Percentiles rank a stretch among this genome's conserved stretches.
phyloP scores from a whole-genome alignment of 2,113 vertebrate genomes.

The Psilopsiagon aymara region DNA sequence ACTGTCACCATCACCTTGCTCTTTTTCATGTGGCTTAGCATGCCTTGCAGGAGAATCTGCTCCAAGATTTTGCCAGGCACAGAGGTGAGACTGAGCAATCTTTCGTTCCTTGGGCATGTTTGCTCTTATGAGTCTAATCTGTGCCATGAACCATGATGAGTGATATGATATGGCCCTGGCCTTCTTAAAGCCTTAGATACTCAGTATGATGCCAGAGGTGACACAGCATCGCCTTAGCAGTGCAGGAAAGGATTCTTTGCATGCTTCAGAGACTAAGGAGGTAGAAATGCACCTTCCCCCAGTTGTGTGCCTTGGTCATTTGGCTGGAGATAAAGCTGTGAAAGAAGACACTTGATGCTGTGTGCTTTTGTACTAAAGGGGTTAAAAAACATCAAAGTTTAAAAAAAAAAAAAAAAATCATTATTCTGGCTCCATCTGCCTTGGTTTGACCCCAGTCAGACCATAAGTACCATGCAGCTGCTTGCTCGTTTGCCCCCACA shows the following conservation, averaged over 20 bases:
- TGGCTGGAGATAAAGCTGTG: background rate
- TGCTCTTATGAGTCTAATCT: background rate
- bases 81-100: too few relatives aligned
- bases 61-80: too few relatives aligned
- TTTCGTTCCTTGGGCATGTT: background rate
- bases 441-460: background rate
- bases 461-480: background rate
- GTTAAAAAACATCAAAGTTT: background rate
- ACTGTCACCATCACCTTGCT: too few relatives aligned
- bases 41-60: too few relatives aligned
- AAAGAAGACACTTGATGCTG: background rate
- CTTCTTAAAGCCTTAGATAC: background rate
- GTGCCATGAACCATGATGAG: rapidly evolving
- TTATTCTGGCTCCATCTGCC: background rate
- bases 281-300: background rate
- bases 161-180: rapidly evolving
- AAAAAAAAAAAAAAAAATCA: background rate
- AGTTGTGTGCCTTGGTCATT: background rate
- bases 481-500: background rate
- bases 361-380: background rate
- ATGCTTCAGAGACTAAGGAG: background rate
- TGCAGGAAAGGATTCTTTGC: background rate
- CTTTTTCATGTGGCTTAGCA: too few relatives aligned
- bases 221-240: background rate
- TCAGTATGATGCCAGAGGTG: background rate